Percentiles rank a stretch among this genome's conserved stretches.
phyloP scores from a whole-genome alignment of 2,113 vertebrate species.

The Thinocorus orbignyianus region DNA sequence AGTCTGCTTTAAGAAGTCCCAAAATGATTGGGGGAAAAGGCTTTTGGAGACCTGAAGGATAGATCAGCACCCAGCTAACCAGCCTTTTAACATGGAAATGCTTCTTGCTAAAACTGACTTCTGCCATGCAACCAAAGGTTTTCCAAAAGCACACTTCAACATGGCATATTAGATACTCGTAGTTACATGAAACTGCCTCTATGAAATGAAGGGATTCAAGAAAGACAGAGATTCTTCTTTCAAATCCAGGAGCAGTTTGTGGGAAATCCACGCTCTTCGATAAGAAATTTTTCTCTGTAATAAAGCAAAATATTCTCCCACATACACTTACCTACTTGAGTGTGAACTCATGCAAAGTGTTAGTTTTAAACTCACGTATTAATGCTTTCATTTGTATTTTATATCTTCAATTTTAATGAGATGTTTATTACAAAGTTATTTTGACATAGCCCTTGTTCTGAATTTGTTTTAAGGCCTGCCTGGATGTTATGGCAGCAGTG shows the following conservation, averaged over 20 bases:
- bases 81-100: neutral
- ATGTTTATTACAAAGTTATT: neutral
- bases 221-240: neutral
- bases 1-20: neutral
- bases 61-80: neutral
- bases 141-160: neutral
- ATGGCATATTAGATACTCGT: neutral
- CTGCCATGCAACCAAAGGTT: neutral
- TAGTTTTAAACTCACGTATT: neutral
- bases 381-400: neutral
- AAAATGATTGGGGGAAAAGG: neutral
- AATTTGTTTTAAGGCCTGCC: neutral
- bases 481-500: neutral
- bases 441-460: neutral
- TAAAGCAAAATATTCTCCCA: neutral
- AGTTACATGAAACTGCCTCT: neutral
- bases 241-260: neutral
- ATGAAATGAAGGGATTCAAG: neutral
- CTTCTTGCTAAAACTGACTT: neutral
- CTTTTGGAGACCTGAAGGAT: neutral
- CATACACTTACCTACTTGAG: neutral
- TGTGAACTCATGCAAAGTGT: neutral
- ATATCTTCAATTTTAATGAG: neutral
- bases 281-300: neutral
- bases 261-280: neutral